Conservation (phyloP, 1,140 invertebrate species). For the Trypoxylus dichotomus region DNA sequence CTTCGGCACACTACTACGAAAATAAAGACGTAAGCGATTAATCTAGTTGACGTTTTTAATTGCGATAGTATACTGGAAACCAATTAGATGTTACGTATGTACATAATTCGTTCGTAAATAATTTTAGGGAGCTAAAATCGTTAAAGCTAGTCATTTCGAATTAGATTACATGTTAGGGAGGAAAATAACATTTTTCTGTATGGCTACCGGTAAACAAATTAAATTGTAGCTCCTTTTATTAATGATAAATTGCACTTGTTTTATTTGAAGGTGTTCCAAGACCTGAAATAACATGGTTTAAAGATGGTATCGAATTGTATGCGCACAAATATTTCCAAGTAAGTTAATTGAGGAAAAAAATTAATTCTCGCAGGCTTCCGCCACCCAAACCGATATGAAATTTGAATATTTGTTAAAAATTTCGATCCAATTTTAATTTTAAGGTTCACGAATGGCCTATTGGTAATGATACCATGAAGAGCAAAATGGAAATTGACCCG, state of each 20-base stretch:
- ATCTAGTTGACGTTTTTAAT: neutral
- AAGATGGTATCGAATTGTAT: slow-evolving; percentile 88
- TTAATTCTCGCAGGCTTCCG: no score
- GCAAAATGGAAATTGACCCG: slow-evolving; percentile 93
- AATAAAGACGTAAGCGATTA: slow-evolving; percentile 68
- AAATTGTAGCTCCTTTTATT: neutral
- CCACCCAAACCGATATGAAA: no score
- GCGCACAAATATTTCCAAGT: slow-evolving; percentile 87
- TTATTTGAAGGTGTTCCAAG: slow-evolving; percentile 64
- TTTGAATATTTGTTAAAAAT: no score
- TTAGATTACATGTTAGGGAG: slow-evolving; percentile 89
- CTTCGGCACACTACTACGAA: slow-evolving; percentile 69
- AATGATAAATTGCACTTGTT: neutral
- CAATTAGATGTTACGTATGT: no score
- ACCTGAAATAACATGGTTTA: slow-evolving; percentile 90
- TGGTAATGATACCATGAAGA: slow-evolving; percentile 82
- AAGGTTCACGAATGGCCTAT: slow-evolving; percentile 89
- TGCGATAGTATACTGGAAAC: neutral
- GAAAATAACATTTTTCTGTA: slow-evolving; percentile 89
- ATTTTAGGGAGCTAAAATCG: slow-evolving; percentile 84
- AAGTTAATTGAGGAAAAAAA: slow-evolving; percentile 38
- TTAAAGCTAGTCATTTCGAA: slow-evolving; percentile 88
- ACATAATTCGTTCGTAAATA: neutral
- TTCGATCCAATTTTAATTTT: slow-evolving; percentile 30
- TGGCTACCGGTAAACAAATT: slow-evolving; percentile 69